phyloP scores from a whole-genome alignment of 2,113 vertebrate genomes.

The Pyxicephalus adspersus region DNA sequence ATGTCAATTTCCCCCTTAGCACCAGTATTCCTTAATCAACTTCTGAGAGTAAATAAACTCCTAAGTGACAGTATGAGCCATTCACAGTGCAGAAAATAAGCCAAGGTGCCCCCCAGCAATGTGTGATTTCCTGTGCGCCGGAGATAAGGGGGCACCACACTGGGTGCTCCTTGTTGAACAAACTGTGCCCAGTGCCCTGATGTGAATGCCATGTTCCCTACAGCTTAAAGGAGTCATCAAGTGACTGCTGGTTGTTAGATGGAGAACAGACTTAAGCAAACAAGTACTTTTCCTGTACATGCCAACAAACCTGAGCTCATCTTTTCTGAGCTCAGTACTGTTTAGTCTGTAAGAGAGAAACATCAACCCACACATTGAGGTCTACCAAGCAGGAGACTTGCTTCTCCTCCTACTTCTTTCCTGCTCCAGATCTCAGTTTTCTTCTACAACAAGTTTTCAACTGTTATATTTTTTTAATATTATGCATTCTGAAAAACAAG shows the following conservation, averaged over 20 bases:
- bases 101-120: no score
- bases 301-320: slow-evolving; percentile 41
- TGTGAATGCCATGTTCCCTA: no score
- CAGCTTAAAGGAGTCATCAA: not conserved
- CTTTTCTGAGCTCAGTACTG: slow-evolving; percentile 10
- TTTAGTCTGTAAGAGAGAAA: slow-evolving; percentile 29
- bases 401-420: slow-evolving; percentile 34
- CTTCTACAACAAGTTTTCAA: slow-evolving; percentile 44
- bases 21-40: no score
- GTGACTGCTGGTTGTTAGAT: not conserved
- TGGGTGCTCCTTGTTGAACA: no score
- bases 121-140: no score
- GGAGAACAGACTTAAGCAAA: not conserved
- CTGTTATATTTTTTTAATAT: not conserved
- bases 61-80: no score
- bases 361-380: slow-evolving; percentile 31
- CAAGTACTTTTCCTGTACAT: not conserved
- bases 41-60: no score
- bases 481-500: slow-evolving; percentile 30
- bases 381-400: slow-evolving; percentile 33
- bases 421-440: slow-evolving; percentile 26
- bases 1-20: no score
- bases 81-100: no score
- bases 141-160: no score
- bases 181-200: no score